Base-by-base conservation (phyloP, 2,797 vertebrate genomes). In the Euthynnus affinis region DNA sequence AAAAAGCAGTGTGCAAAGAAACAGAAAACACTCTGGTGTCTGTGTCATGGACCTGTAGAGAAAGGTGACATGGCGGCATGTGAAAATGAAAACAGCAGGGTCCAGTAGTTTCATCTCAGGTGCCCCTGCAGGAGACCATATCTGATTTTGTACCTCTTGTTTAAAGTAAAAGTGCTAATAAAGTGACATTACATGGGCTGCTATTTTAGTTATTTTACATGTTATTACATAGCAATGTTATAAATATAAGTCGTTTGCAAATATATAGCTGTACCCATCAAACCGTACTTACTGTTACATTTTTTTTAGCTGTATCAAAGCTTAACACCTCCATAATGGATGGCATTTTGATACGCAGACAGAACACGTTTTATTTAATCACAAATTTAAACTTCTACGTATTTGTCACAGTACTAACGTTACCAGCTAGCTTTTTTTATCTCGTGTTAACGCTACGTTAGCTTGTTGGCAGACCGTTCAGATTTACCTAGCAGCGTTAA, bases 401-500 rank as follows among this genome's bases (percentile, higher is more conserved):
- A 42, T 14, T 42, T 42, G 13, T 14, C 13, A 42, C 40, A 42
- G 7, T 15, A 46, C 20, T 0, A n/a, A n/a, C n/a, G n/a, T n/a
- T n/a, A 29, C 1, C 17, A 32, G 61, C 61, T 67, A 40, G 12
- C 75, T 34, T 0, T 57, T 57, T 18, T 32, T 2, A 29, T 7
- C 5, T 17, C 22, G 9, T 5, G 12, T 15, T 12, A n/a, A 17
- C n/a, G 63, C 37, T 81, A 17, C n/a, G 63, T 29, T 81, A 83
- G 67, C 86, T 49, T 6, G 51, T 4, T 29, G 32, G 13, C 25
- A 59, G 32, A 8, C 12, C 2, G 23, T 22, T 10, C 46, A 34
- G 0, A 60, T 73, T 65, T 29, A 40, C 89, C 93, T 5, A 42
- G 40, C 13, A 22, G 12, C 15, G 15, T 46, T 27, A 29, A 55